Base-by-base conservation (phyloP, 2,113 vertebrate species). In the Phalacrocorax carbo region DNA sequence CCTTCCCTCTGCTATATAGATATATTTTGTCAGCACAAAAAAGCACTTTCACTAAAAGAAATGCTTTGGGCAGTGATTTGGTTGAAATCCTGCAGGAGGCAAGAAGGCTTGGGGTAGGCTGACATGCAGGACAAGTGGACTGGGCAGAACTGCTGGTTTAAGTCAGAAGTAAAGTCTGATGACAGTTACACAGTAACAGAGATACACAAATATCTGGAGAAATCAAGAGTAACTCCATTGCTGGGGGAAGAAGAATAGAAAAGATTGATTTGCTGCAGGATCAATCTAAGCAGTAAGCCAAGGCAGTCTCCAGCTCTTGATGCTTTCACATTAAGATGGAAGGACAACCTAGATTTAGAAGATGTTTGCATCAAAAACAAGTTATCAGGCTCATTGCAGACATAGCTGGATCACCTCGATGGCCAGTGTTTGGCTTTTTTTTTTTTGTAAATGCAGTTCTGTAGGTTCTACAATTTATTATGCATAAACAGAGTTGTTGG, bases 21-120 rank as follows among this genome's bases (percentile, higher is more conserved):
- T 92, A 49, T 19, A 91, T 92, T 95, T 98, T 95, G 90, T 85
- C 88, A 87, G 97, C 97, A 97, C 60, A 96, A 92, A 94, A 62
- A 40, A 30, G 32, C 26, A 82, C 84, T 97, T 96, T 92, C 93
- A 95, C 36, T 73, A 58, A 96, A 98, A 97, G 94, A 84, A 97
- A 92, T 94, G 89, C 88, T 98, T 98, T 95, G 82, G 94, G 92
- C 71, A 92, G 71, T 36, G 65, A 80, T 83, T 95, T 94, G 77
- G 76, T 84, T 90, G 88, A 97, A 95, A 91, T 46, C 61, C 62
- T 86, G 64, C 23, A 76, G 42, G 90, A 57, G 30, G 65, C 29
- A 97, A 72, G 76, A 42, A 58, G 29, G 68, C 42, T 73, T 6
- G 4, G n/a, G 49, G 48, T 73, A 40, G 44, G 30, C 40, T 72